These are phyloP conservation scores for Arctocebus calabarensis DNA, from an alignment of 2,797 vertebrate species.

Conservation along the genomic window DNA sequence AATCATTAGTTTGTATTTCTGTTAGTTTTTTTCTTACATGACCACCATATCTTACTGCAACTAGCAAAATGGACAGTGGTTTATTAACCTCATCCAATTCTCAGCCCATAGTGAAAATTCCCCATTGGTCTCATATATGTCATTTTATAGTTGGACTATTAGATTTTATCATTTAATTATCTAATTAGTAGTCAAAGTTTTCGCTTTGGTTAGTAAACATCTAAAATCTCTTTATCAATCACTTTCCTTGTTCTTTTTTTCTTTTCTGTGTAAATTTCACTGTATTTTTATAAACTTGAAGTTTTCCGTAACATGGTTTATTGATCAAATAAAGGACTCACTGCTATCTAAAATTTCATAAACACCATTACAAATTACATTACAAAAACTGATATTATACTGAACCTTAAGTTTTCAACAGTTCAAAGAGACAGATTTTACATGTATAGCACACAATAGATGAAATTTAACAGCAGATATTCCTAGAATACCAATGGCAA, in stretches of 20 bases:
- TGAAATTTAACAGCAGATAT: constrained; percentile 87
- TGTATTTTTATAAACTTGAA: constrained; percentile 89
- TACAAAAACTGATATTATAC: constrained; percentile 90
- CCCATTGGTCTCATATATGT: background rate
- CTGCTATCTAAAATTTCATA: constrained; percentile 92
- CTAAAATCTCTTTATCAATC: background rate
- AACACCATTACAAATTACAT: constrained; percentile 93
- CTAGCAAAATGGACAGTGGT: background rate
- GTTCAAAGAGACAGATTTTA: constrained; percentile 90
- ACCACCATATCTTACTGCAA: background rate
- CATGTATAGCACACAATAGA: constrained; percentile 89
- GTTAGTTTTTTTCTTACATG: background rate
- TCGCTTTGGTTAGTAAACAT: background rate
- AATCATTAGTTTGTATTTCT: background rate
- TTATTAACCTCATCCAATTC: background rate
- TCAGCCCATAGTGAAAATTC: background rate
- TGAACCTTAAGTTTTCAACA: constrained; percentile 90
- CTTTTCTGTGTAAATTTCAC: constrained; percentile 90
- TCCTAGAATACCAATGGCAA: constrained; percentile 90
- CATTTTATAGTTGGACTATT: background rate
- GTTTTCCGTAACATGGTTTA: constrained; percentile 91
- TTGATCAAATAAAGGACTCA: constrained; percentile 90
- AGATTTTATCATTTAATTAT: background rate
- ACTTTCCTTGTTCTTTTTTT: background rate
- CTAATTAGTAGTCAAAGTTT: constrained; percentile 1